Evolutionary conservation across 2,888 invertebrate genomes (phyloP).

Genomic region (Chelonus formosanus): DNA sequence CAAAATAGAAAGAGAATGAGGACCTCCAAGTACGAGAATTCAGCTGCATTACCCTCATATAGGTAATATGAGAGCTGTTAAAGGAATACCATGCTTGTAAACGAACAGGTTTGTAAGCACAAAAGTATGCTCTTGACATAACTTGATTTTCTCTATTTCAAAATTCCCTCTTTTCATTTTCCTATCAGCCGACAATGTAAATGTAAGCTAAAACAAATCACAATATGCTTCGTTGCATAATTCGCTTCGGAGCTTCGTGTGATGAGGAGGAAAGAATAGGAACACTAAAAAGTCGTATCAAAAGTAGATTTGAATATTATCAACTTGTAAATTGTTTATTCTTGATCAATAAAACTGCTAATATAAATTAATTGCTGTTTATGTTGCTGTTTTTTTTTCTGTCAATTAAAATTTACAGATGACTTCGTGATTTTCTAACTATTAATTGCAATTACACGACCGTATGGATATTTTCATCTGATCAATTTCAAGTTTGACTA

Average conservation of each 20-base stretch:
- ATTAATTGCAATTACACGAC: neutral
- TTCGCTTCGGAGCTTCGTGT: neutral
- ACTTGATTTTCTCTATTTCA: neutral
- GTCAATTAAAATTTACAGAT: constrained; percentile 13
- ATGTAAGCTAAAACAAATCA: neutral
- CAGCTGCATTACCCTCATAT: constrained; percentile 2
- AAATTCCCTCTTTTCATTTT: neutral
- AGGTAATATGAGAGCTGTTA: neutral
- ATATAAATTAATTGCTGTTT: neutral
- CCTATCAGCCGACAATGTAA: neutral
- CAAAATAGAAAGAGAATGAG: neutral
- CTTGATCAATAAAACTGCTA: constrained; percentile 7
- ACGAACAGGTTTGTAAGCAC: neutral
- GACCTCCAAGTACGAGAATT: neutral
- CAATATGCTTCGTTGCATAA: constrained; percentile 10
- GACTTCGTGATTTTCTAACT: constrained; percentile 1
- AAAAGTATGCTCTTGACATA: constrained; percentile 15
- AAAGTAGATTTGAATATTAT: constrained; percentile 8
- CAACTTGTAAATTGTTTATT: constrained; percentile 1
- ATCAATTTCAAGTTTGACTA: neutral
- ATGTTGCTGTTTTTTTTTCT: neutral
- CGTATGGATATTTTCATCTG: neutral
- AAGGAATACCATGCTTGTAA: neutral
- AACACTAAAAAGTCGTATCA: neutral
- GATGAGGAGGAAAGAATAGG: neutral